Percentiles rank a stretch among this genome's conserved stretches.
Conservation (phyloP, 30 jellyfish, hydroid and myxozoan genomes). For the Hydra vulgaris region DNA sequence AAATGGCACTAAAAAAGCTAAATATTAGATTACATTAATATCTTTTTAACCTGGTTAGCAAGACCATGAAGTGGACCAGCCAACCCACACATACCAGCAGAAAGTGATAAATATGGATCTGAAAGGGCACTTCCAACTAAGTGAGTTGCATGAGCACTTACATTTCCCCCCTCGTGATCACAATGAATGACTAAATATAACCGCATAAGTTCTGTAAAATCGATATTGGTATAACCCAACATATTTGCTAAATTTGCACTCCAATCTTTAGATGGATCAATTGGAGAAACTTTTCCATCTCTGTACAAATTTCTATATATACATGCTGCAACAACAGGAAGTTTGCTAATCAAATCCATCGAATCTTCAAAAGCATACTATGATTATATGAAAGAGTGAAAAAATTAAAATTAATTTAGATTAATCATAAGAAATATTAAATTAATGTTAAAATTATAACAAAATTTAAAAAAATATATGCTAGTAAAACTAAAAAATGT, state of each 20-base stretch:
- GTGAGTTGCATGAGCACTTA: slow-evolving; percentile 96
- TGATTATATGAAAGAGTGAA: background rate
- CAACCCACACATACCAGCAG: slow-evolving; percentile 96
- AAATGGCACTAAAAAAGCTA: no score
- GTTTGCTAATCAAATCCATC: slow-evolving; percentile 84
- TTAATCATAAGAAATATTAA: no score
- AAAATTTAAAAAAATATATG: no score
- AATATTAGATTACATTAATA: background rate
- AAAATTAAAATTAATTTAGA: no score
- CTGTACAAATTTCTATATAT: slow-evolving; percentile 76
- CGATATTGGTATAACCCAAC: slow-evolving; percentile 58
- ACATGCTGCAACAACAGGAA: slow-evolving; percentile 87
- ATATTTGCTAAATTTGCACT: slow-evolving; percentile 68
- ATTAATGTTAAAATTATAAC: no score
- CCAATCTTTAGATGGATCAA: slow-evolving; percentile 70
- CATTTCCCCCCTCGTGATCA: slow-evolving; percentile 99
- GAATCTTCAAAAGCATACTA: slow-evolving; percentile 89
- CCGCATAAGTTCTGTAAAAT: slow-evolving; percentile 76
- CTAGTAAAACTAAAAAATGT: no score
- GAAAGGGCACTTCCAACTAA: slow-evolving; percentile 94
- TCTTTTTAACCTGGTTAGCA: slow-evolving; percentile 74
- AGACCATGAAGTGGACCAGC: slow-evolving; percentile 99
- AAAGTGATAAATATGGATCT: slow-evolving; percentile 84
- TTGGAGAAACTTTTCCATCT: slow-evolving; percentile 89
- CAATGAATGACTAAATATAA: slow-evolving; percentile 85